Evolutionary conservation across 2,113 vertebrate species (phyloP).

Genomic region (Protobothrops flavoviridis): DNA sequence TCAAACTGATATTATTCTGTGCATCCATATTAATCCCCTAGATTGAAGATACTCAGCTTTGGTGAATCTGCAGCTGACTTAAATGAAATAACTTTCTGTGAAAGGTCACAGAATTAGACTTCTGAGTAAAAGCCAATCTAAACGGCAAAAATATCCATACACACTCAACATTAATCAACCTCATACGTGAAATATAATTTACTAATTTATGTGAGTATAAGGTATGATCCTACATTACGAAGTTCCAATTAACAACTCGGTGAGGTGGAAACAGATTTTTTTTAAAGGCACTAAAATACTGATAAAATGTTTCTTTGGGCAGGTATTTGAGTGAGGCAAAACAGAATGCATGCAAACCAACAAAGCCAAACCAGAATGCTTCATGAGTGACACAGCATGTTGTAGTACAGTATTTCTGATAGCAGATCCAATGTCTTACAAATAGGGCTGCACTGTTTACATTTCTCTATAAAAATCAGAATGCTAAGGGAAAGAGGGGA

Average conservation of each 20-base stretch:
- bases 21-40: background rate
- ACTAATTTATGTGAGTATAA: slow-evolving; percentile 6
- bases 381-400: too few relatives aligned
- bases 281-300: slow-evolving; percentile 8
- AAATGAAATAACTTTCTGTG: background rate
- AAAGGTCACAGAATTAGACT: background rate
- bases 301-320: slow-evolving; percentile 15
- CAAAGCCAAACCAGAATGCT: too few relatives aligned
- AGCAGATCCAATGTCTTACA: background rate
- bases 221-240: background rate
- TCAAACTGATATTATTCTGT: background rate
- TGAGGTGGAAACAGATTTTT: background rate
- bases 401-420: too few relatives aligned
- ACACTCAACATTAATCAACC: background rate
- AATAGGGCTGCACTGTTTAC: background rate
- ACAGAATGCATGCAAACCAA: too few relatives aligned
- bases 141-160: background rate
- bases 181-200: slow-evolving; percentile 26
- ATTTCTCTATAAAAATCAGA: background rate
- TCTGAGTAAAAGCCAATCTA: background rate
- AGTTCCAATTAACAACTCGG: slow-evolving; percentile 24
- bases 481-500: background rate
- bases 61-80: background rate
- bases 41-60: background rate
- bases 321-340: too few relatives aligned